Conservation (phyloP, 2,797 vertebrate species). For the Amblyopsis hoosieri region DNA sequence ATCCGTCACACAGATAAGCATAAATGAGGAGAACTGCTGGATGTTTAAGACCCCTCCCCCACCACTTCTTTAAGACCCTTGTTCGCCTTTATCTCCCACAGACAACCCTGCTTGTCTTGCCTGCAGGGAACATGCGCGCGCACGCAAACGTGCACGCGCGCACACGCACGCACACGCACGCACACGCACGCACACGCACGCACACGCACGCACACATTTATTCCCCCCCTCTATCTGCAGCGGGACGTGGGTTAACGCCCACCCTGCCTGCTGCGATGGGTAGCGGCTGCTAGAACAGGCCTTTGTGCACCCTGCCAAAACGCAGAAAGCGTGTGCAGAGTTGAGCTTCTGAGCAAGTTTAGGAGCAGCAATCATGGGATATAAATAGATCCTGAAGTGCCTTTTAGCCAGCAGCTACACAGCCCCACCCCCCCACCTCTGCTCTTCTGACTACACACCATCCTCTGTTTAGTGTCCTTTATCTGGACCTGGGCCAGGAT, state of each 20-base stretch:
- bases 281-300: slow-evolving; percentile 19
- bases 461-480: slow-evolving; percentile 47
- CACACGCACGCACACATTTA: slow-evolving; percentile 10
- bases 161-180: slow-evolving; percentile 11
- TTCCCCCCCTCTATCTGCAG: neutral
- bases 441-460: slow-evolving; percentile 27
- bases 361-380: slow-evolving; percentile 62
- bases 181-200: neutral
- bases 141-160: slow-evolving; percentile 5
- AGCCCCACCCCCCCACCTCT: slow-evolving; percentile 2
- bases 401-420: slow-evolving; percentile 48
- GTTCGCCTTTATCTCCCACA: slow-evolving; percentile 27
- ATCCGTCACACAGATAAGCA: slow-evolving; percentile 64
- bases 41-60: slow-evolving; percentile 40
- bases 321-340: slow-evolving; percentile 38
- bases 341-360: slow-evolving; percentile 51
- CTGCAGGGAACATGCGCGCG: neutral
- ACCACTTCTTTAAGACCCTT: slow-evolving; percentile 30
- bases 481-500: slow-evolving; percentile 44
- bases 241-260: neutral
- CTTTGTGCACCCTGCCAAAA: slow-evolving; percentile 45
- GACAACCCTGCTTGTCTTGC: slow-evolving; percentile 14
- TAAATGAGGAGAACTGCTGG: slow-evolving; percentile 59
- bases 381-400: slow-evolving; percentile 67
- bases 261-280: slow-evolving; percentile 8